Percentiles rank a stretch among this genome's conserved stretches.
These are phyloP conservation scores for Lagodon rhomboides DNA, from an alignment of 2,797 vertebrate species.

Conservation along the genomic window DNA sequence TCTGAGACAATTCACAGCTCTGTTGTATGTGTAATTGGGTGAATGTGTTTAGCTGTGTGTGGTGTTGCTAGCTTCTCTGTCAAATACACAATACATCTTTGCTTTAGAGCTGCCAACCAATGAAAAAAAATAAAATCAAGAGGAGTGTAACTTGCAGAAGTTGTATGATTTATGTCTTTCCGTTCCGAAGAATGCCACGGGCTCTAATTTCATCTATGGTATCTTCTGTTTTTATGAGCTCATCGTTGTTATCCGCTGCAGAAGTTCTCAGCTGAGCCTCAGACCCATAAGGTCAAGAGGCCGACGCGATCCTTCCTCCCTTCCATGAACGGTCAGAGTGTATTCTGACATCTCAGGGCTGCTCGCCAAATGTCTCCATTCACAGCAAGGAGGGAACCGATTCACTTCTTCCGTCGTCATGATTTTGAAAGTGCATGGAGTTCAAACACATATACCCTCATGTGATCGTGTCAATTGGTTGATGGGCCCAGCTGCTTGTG, in stretches of 20 bases:
- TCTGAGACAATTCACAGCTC: conserved; percentile 46
- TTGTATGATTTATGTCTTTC: neutral
- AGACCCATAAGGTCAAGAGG: conserved; percentile 63
- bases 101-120: neutral
- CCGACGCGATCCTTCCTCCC: conserved; percentile 61
- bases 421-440: conserved; percentile 51
- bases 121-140: neutral
- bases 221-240: conserved; percentile 67
- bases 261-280: conserved; percentile 15
- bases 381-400: conserved; percentile 6
- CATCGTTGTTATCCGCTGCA: conserved; percentile 56
- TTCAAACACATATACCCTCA: conserved; percentile 49
- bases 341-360: conserved; percentile 62
- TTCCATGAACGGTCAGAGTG: conserved; percentile 46
- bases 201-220: conserved; percentile 1
- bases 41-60: neutral
- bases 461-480: conserved; percentile 41
- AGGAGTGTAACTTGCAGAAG: neutral
- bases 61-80: neutral
- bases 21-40: neutral
- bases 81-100: neutral
- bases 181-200: too few relatives aligned
- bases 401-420: conserved; percentile 12
- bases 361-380: conserved; percentile 42
- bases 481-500: conserved; percentile 60